Evolutionary conservation across 2,888 invertebrate genomes (phyloP).

Genomic region (Molanna angustata): DNA sequence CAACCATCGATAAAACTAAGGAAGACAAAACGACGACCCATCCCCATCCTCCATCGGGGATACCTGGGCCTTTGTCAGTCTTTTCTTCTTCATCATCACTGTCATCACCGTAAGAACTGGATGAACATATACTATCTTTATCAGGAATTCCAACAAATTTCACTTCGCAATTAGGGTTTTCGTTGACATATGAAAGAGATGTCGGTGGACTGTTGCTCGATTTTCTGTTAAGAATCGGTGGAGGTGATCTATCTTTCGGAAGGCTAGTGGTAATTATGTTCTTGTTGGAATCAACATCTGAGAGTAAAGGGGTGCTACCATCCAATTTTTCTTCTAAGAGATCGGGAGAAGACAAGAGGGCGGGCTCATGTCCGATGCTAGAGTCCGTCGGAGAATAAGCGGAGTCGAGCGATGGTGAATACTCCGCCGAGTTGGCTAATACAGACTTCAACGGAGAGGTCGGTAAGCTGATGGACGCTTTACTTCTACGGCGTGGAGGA

Average conservation of each 20-base stretch:
- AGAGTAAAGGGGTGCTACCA: conserved; percentile 34
- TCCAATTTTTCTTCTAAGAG: conserved; percentile 37
- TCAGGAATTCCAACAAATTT: conserved; percentile 55
- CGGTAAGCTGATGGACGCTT: conserved; percentile 37
- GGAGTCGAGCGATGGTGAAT: conserved; percentile 38
- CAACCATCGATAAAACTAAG: conserved; percentile 81
- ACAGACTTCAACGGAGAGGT: conserved; percentile 48
- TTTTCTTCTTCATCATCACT: conserved; percentile 39
- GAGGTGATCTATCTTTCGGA: conserved; percentile 38
- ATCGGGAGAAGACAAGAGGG: conserved; percentile 38
- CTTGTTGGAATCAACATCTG: conserved; percentile 36
- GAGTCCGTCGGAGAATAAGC: conserved; percentile 39
- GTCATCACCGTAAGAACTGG: conserved; percentile 36
- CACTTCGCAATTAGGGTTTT: conserved; percentile 49
- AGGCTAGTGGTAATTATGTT: conserved; percentile 30
- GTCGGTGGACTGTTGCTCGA: conserved; percentile 11
- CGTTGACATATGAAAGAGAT: conserved; percentile 30
- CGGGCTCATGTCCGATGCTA: conserved; percentile 38
- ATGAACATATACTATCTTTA: conserved; percentile 48
- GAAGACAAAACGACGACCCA: conserved; percentile 88
- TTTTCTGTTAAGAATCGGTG: conserved; percentile 40
- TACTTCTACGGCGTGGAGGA: neutral
- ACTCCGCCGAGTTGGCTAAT: conserved; percentile 45
- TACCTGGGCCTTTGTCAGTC: conserved; percentile 49
- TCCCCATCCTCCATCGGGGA: conserved; percentile 85